Conservation (phyloP, 2,888 invertebrate genomes). For the Pachycephus smyrnensis region DNA sequence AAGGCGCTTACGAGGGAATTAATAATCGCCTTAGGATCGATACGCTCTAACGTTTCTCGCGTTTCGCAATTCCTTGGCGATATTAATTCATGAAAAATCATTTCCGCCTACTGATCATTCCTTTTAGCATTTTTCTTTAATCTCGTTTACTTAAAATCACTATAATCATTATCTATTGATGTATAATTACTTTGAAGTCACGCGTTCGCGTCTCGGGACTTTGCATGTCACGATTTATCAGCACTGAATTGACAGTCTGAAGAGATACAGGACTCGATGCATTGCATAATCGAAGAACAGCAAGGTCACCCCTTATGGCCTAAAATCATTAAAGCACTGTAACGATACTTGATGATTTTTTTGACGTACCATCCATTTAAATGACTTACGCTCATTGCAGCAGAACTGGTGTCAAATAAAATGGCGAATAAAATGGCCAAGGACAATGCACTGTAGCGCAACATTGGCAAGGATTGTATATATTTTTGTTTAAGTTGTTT, state of each 20-base stretch:
- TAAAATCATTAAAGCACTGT: neutral
- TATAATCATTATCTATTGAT: no score
- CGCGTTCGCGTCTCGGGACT: constrained; percentile 28
- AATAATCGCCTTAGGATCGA: neutral
- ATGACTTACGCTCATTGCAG: neutral
- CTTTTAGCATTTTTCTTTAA: neutral
- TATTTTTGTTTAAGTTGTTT: neutral
- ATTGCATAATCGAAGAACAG: constrained; percentile 43
- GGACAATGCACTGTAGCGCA: neutral
- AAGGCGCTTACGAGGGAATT: neutral
- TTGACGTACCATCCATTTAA: neutral
- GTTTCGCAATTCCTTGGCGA: neutral
- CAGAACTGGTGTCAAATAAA: neutral
- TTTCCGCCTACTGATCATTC: neutral
- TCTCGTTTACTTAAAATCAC: no score
- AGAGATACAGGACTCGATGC: constrained; percentile 40
- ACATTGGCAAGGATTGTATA: neutral
- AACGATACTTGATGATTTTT: neutral
- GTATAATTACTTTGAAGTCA: constrained; percentile 35
- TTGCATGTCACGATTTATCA: constrained; percentile 41
- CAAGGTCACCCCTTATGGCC: constrained; percentile 25
- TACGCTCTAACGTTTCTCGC: neutral
- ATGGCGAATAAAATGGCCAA: neutral
- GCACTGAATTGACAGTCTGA: constrained; percentile 37
- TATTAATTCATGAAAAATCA: neutral